Conservation (phyloP, 1,140 invertebrate species). For the Branchinecta lindahli region DNA sequence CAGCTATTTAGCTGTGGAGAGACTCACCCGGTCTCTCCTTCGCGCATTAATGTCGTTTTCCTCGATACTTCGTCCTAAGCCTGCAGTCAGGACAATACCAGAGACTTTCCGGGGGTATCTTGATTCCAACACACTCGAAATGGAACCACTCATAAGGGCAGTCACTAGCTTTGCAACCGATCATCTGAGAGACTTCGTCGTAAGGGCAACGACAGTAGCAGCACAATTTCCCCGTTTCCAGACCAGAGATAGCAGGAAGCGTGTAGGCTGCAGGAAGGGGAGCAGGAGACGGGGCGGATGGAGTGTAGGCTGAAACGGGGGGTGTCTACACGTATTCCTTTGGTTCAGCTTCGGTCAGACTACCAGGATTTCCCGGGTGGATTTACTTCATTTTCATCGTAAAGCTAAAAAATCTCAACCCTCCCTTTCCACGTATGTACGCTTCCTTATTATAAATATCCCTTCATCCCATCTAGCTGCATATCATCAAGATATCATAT, state of each 20-base stretch:
- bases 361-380: no score
- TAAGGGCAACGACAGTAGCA: constrained; percentile 90
- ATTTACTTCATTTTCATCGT: no score
- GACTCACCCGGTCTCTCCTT: no score
- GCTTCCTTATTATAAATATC: no score
- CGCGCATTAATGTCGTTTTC: no score
- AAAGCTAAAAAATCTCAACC: no score
- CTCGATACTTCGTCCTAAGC: constrained; percentile 18
- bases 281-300: not conserved
- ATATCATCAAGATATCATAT: no score
- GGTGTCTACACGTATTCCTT: not conserved
- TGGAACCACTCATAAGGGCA: constrained; percentile 96
- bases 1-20: no score
- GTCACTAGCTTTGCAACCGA: constrained; percentile 81
- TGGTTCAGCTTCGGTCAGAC: no score
- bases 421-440: no score
- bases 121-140: constrained; percentile 90
- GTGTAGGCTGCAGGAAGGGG: no score
- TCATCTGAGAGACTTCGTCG: constrained; percentile 92
- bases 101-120: constrained; percentile 85
- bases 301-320: not conserved
- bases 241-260: constrained; percentile 9
- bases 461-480: no score
- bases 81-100: constrained; percentile 88
- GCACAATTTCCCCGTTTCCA: constrained; percentile 49